Base-by-base conservation (phyloP, 2,888 invertebrate genomes). In the Lymantria dispar region DNA sequence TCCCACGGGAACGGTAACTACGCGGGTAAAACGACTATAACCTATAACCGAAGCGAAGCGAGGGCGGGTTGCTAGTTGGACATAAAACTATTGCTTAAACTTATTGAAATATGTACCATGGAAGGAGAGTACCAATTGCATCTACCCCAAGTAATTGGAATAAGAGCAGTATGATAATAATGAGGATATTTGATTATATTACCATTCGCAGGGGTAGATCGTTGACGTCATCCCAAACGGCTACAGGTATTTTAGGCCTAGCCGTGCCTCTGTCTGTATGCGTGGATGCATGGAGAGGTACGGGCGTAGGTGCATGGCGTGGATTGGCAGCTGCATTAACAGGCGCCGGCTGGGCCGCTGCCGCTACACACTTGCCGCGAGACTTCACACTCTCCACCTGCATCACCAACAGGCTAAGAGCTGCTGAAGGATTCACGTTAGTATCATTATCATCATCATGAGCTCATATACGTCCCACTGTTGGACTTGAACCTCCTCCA, bases 211-310 rank as follows among this genome's bases (percentile, higher is more conserved):
- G 98, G 97, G 99, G 98, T 45, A 96, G 97, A 70, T 98, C 98
- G 70, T 90, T 99, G 68, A 99, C 99, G 13, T 98, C 98, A 11
- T 95, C 97, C 0, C 92, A 97, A 44, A 95, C 97, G 68, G 98
- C 97, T 29, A 98, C 97, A 1, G 84, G 98, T 69, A 94, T 97
- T 51, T 93, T 98, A 60, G 96, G 96, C 63, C 90, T 98, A 68
- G 96, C 96, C 58, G 95, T 97, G 80, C 99, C 99, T 48, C 93
- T 99, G 87, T 95, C 97, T 36, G 96, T 98, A 94, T 87, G 96
- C 64, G 96, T 96, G 64, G 98, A 98, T 52, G 68, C 70, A 63
- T 78, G 73, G 76, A 76, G 80, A 13, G 70, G 58, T 0, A 65
- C 29, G 11, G 48, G 42, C 8, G 58, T 60, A n/a, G 62, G 57